A percentile compares a stretch with the other conserved stretches of the same genome.
Conservation (phyloP, 23 tunicate species). For the Styela clava region DNA sequence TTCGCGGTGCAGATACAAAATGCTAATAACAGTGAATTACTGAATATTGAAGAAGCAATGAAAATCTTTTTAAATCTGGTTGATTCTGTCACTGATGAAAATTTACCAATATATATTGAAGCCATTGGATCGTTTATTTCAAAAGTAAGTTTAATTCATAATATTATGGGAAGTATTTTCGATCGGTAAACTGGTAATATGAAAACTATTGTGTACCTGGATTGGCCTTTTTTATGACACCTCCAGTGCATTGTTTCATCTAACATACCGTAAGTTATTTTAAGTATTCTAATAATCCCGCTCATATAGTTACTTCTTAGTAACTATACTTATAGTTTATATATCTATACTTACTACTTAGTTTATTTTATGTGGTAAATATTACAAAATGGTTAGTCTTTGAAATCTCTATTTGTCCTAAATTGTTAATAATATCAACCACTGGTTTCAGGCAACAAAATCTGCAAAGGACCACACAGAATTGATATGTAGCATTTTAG, state of each 20-base stretch:
- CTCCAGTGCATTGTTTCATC: too few species aligned
- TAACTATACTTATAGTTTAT: too few species aligned
- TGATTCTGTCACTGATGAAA: constrained; percentile 1
- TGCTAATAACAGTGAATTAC: background rate
- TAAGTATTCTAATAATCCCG: too few species aligned
- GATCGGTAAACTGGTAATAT: background rate
- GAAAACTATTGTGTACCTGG: too few species aligned
- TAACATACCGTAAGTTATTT: too few species aligned
- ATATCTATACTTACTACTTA: too few species aligned
- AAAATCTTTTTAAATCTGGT: background rate
- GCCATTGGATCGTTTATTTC: constrained; percentile 5
- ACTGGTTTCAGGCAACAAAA: background rate
- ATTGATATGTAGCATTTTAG: background rate
- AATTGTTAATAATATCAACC: too few species aligned
- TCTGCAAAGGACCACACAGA: background rate
- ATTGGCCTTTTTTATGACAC: too few species aligned
- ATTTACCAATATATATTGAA: background rate
- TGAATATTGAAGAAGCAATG: background rate
- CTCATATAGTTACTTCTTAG: too few species aligned
- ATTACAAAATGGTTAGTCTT: too few species aligned
- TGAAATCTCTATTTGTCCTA: too few species aligned
- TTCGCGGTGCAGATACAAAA: background rate
- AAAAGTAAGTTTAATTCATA: background rate
- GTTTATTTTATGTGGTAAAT: too few species aligned
- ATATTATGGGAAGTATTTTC: background rate